phyloP scores from a whole-genome alignment of 2,888 invertebrate species.

The Scotopteryx bipunctaria region DNA sequence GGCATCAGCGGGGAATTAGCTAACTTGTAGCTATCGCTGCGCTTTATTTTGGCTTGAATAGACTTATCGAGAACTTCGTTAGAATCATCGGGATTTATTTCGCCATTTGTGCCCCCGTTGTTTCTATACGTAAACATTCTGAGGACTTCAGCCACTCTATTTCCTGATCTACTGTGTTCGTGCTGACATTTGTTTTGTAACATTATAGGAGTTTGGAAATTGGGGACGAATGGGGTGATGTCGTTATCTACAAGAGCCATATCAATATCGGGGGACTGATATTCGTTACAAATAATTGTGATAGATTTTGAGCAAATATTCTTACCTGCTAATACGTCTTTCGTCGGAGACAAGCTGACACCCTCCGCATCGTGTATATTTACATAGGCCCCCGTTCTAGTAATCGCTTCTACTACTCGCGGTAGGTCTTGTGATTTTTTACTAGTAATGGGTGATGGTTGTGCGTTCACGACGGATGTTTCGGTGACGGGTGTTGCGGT shows the following conservation, averaged over 20 bases:
- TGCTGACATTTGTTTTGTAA: constrained; percentile 65
- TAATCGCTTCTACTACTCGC: constrained; percentile 73
- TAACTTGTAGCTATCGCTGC: constrained; percentile 93
- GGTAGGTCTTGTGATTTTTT: constrained; percentile 68
- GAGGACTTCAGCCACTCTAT: constrained; percentile 73
- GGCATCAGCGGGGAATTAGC: constrained; percentile 89
- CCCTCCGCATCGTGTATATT: constrained; percentile 87
- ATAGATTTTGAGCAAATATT: constrained; percentile 58
- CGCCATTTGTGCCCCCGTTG: constrained; percentile 50
- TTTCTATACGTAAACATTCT: constrained; percentile 74
- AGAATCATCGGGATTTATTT: constrained; percentile 40
- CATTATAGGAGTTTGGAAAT: constrained; percentile 76
- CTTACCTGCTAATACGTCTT: constrained; percentile 89
- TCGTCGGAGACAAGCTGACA: constrained; percentile 83
- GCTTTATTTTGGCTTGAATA: constrained; percentile 84
- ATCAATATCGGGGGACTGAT: constrained; percentile 52
- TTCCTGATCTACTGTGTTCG: constrained; percentile 57
- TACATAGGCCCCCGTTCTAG: constrained; percentile 86
- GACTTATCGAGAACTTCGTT: constrained; percentile 52
- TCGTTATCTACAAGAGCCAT: constrained; percentile 52
- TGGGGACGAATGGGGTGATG: constrained; percentile 73
- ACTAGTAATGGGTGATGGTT: constrained; percentile 51
- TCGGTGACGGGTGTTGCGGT: constrained; percentile 79
- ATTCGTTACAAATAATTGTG: constrained; percentile 46
- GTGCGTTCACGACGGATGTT: constrained; percentile 51